Evolutionary conservation across 2,113 vertebrate species (phyloP).

Genomic region (Machaerirhynchus nigripectus): DNA sequence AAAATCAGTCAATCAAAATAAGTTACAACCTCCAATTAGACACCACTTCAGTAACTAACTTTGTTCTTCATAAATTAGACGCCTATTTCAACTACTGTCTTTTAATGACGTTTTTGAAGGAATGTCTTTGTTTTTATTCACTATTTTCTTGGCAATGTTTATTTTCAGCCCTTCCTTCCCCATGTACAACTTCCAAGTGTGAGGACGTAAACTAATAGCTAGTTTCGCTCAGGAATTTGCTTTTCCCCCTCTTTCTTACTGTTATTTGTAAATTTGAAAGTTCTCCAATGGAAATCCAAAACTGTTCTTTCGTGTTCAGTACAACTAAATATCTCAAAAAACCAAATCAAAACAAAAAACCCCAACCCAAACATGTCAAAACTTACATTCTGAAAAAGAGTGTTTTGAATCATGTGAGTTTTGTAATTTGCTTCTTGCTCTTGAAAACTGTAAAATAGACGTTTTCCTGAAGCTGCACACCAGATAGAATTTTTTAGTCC

Average conservation of each 20-base stretch:
- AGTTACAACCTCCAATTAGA: neutral
- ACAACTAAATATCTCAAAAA: neutral
- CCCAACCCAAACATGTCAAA: rapidly evolving
- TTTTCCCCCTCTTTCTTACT: rapidly evolving
- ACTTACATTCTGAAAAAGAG: rapidly evolving
- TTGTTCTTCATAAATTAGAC: neutral
- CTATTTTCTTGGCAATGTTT: neutral
- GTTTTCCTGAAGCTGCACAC: neutral
- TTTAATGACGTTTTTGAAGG: neutral
- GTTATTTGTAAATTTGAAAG: neutral
- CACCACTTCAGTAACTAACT: neutral
- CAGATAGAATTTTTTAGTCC: neutral
- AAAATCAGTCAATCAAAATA: neutral
- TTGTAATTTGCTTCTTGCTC: neutral
- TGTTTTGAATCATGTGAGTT: neutral
- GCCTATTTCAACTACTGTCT: neutral
- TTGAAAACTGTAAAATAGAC: neutral
- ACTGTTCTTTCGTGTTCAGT: neutral
- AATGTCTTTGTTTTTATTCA: neutral
- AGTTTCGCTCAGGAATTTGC: neutral
- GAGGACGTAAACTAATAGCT: neutral
- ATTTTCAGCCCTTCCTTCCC: neutral
- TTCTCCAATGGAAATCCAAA: neutral
- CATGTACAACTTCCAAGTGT: neutral
- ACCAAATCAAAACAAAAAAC: rapidly evolving